Percentiles rank a stretch among this genome's conserved stretches.
Conservation (phyloP, 1,140 invertebrate species). For the Drosophila sulfurigaster region DNA sequence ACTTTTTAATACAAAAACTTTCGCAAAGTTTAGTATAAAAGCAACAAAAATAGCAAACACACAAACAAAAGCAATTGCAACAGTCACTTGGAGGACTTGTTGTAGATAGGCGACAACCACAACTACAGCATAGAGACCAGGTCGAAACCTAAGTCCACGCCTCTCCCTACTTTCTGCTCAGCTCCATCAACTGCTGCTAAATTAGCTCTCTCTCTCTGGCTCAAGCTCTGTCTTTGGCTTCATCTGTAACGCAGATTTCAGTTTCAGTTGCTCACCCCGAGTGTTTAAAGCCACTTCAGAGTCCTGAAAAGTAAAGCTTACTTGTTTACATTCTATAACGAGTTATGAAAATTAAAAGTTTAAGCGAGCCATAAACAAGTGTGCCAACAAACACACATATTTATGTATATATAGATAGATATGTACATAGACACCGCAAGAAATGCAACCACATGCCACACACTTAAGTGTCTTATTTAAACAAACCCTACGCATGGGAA, state of each 20-base stretch:
- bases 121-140: conserved; percentile 15
- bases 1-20: conserved; percentile 84
- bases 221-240: neutral
- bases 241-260: neutral
- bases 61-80: conserved; percentile 77
- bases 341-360: conserved; percentile 83
- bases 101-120: conserved; percentile 69
- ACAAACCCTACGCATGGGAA: conserved; percentile 78
- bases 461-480: conserved; percentile 67
- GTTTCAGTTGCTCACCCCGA: conserved; percentile 26
- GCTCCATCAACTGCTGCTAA: neutral
- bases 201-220: neutral
- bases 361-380: conserved; percentile 79
- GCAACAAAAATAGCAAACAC: conserved; percentile 56
- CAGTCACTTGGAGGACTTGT: conserved; percentile 81
- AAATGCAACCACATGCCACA: conserved; percentile 33
- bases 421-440: conserved; percentile 4
- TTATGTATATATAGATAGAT: conserved; percentile 9
- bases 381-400: conserved; percentile 47
- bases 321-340: conserved; percentile 83
- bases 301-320: conserved; percentile 80
- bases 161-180: conserved; percentile 49
- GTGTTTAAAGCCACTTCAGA: conserved; percentile 76
- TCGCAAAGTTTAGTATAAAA: conserved; percentile 72
- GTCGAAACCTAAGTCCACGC: neutral